Evolutionary conservation across 2,888 invertebrate genomes (phyloP), one percentile per base, ranked within the genome.

Genomic region (Euplagia quadripunctaria): DNA sequence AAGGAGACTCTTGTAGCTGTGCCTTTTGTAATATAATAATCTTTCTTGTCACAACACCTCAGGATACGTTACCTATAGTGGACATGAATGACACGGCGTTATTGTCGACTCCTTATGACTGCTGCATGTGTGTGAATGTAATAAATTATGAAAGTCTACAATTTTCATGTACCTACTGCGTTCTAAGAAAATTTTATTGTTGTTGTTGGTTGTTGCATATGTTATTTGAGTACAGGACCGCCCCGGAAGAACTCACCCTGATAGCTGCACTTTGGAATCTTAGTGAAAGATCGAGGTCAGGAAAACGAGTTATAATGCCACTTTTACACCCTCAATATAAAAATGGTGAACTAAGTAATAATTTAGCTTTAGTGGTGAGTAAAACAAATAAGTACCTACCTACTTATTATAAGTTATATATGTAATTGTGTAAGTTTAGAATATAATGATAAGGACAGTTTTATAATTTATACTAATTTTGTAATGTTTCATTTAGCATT

Each of bases 241-340:
- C 87, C 9, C 85, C 90, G 3, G 92, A 91, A 11, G 92, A 92
- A 79, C 80, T 94, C 46, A 90, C 90, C 31, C 70, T 94, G 12
- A 83, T 93, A 43, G 87, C 89, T 51, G 95, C 95, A 63, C 81
- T 92, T 41, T 92, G 91, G 91, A 90, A 94, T 68, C 81, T 94
- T 61, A 88, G 86, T 14, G 88, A 90, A 7, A 87, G 85, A 74
- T 81, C 87, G 31, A 85, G 79, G 3, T 80, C 89, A 8, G 92
- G 91, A 81, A 91, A 86, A 68, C 90, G 95, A 16, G 84, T 90
- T 68, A 87, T 88, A 1, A 85, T 89, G 16, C 84, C 90, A 49
- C 82, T 89, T 55, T 61, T 90, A 11, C 92, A 94, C 78, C 88
- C 91, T 0, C 86, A 90, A 12, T 94, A 92, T 78, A 87, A 82